Conservation (phyloP, 2,797 vertebrate species). For the Manis crassicaudata region DNA sequence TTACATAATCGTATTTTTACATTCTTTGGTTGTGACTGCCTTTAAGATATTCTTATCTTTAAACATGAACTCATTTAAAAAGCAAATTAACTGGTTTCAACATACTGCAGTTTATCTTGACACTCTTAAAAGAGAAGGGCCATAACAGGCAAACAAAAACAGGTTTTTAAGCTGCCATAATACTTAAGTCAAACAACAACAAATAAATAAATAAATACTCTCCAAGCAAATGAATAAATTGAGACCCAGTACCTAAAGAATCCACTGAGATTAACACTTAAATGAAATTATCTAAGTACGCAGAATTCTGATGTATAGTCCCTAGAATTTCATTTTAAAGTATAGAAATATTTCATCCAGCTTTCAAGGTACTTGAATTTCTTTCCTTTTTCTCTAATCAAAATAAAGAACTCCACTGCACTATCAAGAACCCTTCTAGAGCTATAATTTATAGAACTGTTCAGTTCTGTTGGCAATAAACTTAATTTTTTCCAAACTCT, state of each 20-base stretch:
- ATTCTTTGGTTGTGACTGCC: slow-evolving; percentile 40
- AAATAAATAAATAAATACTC: slow-evolving; percentile 42
- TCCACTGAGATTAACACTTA: background rate
- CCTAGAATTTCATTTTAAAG: slow-evolving; percentile 46
- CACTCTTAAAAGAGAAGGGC: background rate
- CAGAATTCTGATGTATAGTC: background rate
- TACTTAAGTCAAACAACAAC: slow-evolving; percentile 39
- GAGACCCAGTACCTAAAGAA: slow-evolving; percentile 32
- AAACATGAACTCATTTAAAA: slow-evolving; percentile 69
- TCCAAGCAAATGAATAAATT: background rate
- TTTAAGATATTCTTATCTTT: slow-evolving; percentile 68
- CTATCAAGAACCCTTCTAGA: background rate
- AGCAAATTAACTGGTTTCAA: slow-evolving; percentile 61
- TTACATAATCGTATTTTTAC: slow-evolving; percentile 59
- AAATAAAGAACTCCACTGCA: slow-evolving; percentile 18
- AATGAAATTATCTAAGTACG: background rate
- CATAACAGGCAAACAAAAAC: slow-evolving; percentile 46
- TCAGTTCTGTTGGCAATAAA: background rate
- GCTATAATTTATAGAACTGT: slow-evolving; percentile 20
- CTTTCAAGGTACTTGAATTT: background rate
- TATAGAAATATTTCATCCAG: background rate
- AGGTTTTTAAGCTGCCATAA: slow-evolving; percentile 36
- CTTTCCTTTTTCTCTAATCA: background rate
- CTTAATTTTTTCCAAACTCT: background rate
- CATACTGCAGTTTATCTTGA: background rate